These are phyloP conservation scores for Charadrius vociferus DNA, from an alignment of 2,113 vertebrate species.

Conservation along the genomic window DNA sequence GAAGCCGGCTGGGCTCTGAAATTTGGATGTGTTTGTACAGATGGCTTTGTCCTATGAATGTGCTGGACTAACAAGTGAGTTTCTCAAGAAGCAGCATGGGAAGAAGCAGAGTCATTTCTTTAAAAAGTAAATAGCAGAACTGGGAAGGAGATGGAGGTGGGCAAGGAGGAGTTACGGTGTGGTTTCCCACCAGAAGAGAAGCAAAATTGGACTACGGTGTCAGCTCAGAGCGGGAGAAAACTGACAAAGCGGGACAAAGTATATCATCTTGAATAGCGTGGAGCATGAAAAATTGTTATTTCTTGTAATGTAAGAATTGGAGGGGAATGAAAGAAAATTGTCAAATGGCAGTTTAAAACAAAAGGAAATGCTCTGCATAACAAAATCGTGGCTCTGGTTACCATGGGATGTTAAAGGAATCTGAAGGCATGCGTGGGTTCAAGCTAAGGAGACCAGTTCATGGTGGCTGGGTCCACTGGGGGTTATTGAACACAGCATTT, in stretches of 20 bases:
- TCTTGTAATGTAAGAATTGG: not conserved
- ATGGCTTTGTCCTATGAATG: not conserved
- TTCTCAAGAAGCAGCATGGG: not conserved
- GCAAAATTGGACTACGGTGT: not conserved
- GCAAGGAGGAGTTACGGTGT: not conserved
- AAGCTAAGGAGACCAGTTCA: not conserved
- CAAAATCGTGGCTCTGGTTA: not conserved
- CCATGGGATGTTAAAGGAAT: not conserved
- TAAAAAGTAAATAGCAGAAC: not conserved
- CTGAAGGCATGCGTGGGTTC: not conserved
- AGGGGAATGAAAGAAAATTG: not conserved
- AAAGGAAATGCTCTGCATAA: not conserved
- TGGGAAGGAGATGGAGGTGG: not conserved
- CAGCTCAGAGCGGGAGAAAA: not conserved
- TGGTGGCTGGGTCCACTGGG: not conserved
- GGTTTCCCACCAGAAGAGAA: not conserved
- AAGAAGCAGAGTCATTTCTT: not conserved
- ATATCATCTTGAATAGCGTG: not conserved
- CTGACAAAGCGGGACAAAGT: not conserved
- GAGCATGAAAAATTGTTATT: not conserved
- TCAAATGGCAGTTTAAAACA: not conserved
- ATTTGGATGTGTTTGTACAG: not conserved
- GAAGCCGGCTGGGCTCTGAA: not conserved
- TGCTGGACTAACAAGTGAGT: not conserved
- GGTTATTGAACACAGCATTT: not conserved